These are phyloP conservation scores for Scaptodrosophila lebanonensis DNA, from an alignment of 1,140 invertebrate species.

Conservation along the genomic window DNA sequence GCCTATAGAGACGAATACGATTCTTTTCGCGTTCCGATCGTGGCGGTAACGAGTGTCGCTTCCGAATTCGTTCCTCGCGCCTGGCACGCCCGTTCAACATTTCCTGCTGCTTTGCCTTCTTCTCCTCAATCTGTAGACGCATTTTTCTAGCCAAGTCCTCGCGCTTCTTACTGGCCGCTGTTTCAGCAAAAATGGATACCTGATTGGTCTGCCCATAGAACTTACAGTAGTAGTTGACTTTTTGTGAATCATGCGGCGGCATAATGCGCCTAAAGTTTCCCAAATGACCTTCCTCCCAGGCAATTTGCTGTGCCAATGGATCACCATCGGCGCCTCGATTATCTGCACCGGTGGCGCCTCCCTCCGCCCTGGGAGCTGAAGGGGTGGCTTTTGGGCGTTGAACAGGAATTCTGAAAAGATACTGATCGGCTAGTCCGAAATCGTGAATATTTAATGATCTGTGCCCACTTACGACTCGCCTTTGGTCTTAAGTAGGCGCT, in stretches of 20 bases:
- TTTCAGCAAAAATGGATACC: conserved; percentile 85
- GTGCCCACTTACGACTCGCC: conserved; percentile 49
- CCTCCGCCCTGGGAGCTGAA: conserved; percentile 11
- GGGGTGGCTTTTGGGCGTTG: conserved; percentile 2
- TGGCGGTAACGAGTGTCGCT: conserved; percentile 25
- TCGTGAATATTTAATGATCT: background rate
- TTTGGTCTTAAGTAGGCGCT: conserved; percentile 80
- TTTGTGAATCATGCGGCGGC: conserved; percentile 46
- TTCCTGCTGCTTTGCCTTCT: conserved; percentile 51
- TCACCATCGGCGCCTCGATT: conserved; percentile 66
- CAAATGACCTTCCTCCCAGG: conserved; percentile 87
- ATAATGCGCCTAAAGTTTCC: conserved; percentile 82
- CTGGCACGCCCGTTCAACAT: conserved; percentile 29
- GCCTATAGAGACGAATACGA: conserved; percentile 32
- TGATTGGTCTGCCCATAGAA: conserved; percentile 83
- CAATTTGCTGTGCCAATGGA: conserved; percentile 82
- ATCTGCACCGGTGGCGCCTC: background rate
- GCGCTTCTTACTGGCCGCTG: conserved; percentile 80
- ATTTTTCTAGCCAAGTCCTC: conserved; percentile 67
- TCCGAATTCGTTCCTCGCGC: conserved; percentile 25
- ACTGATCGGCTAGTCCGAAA: background rate
- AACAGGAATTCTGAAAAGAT: conserved; percentile 11
- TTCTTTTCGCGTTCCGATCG: conserved; percentile 51
- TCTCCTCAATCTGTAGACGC: conserved; percentile 66
- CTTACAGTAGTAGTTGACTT: conserved; percentile 54